These are phyloP conservation scores for Tipula unca DNA, from an alignment of 2,888 invertebrate genomes.

Conservation along the genomic window DNA sequence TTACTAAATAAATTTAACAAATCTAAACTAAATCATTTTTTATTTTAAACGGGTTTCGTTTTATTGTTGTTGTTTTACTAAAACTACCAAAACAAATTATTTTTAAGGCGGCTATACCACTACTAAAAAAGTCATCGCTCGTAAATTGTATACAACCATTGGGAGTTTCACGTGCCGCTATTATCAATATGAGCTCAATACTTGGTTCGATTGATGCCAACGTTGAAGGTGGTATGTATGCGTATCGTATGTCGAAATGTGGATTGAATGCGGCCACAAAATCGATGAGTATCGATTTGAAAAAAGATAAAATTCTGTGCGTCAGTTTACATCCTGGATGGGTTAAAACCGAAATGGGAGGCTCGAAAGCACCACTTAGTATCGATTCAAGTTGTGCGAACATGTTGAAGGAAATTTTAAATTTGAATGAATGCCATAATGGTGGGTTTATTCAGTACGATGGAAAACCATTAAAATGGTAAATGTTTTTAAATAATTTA, in stretches of 20 bases:
- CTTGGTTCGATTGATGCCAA: slow-evolving; percentile 73
- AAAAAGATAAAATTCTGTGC: slow-evolving; percentile 63
- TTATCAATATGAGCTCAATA: slow-evolving; percentile 76
- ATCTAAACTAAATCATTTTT: neutral
- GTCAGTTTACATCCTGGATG: slow-evolving; percentile 80
- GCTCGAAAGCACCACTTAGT: slow-evolving; percentile 65
- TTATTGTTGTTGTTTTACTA: no score
- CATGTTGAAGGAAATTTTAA: slow-evolving; percentile 56
- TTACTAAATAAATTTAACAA: neutral
- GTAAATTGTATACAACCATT: slow-evolving; percentile 46
- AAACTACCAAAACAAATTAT: slow-evolving; percentile 26
- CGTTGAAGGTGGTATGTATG: slow-evolving; percentile 68
- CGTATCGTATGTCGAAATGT: slow-evolving; percentile 80
- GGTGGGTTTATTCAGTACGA: slow-evolving; percentile 73
- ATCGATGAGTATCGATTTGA: slow-evolving; percentile 74
- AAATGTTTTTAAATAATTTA: slow-evolving; percentile 24
- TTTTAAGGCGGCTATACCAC: slow-evolving; percentile 62
- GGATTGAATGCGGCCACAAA: slow-evolving; percentile 81
- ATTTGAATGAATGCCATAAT: slow-evolving; percentile 55
- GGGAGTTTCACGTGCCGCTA: slow-evolving; percentile 56
- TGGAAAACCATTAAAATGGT: slow-evolving; percentile 68
- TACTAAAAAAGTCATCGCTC: slow-evolving; percentile 59
- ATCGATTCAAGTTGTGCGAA: slow-evolving; percentile 56
- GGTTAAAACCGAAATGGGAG: slow-evolving; percentile 88
- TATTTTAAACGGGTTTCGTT: no score